Evolutionary conservation across 2,113 vertebrate genomes (phyloP), one percentile per base, ranked within the genome.

Genomic region (Clupea harengus): DNA sequence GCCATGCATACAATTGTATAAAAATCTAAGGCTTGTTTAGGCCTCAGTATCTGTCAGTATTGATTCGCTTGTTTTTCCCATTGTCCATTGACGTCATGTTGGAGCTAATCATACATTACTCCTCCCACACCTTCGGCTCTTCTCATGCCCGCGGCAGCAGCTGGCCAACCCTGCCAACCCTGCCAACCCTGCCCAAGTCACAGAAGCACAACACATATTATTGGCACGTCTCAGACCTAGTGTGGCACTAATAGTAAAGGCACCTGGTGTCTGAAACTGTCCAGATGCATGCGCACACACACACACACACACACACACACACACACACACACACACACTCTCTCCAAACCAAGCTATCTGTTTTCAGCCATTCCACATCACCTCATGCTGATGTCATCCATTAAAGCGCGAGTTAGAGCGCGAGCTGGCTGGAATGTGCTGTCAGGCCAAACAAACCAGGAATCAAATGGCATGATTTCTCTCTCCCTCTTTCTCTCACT

Each of bases 351-450:
- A 84, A 64, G 87, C 84, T 85, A 88, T 84, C 20, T 89, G 20
- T 85, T 90, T 78, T 39, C 72, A 78, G 72, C 28, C 72, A 78
- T 39, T 78, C 28, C 72, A 32, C 72, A 78, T 78, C 72, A 78
- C 72, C 72, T 78, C 72, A 78, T 78, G 72, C 72, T 78, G 72
- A 78, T 78, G 72, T 78, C 72, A 78, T 32, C 72, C 13, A 32
- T 78, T 78, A 78, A 78, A 78, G 28, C 32, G 28, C 72, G 44
- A 39, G 75, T 49, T 44, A 39, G 32, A 78, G 72, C 72, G 72
- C 54, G 45, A 82, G 85, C 83, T 25, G 13, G 72, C 72, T 85
- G 89, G 85, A 86, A 89, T 88, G 87, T 84, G 80, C 85, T 81
- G 49, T 86, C 82, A 45, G 25, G 83, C 57, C 84, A 82, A 85